Percentiles rank a stretch among this genome's conserved stretches.
These are phyloP conservation scores for Anguilla pacifica DNA, from an alignment of 2,797 vertebrate genomes.

Conservation along the genomic window DNA sequence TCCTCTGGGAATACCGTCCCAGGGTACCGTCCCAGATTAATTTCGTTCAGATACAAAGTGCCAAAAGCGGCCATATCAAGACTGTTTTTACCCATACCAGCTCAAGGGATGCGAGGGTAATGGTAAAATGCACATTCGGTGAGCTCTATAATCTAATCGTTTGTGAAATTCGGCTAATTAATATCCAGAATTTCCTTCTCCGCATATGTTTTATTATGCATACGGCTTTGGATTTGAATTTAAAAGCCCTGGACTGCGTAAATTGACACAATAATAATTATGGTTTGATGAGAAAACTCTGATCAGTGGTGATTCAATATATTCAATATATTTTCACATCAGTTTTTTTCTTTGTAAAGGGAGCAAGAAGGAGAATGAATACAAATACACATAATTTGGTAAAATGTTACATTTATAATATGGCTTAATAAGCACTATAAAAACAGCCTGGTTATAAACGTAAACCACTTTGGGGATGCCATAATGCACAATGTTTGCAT, in stretches of 20 bases:
- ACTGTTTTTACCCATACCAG: not conserved
- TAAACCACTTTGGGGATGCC: not conserved
- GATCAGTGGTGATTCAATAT: not conserved
- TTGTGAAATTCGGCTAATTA: not conserved
- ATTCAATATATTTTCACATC: not conserved
- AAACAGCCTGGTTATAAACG: not conserved
- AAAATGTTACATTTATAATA: not conserved
- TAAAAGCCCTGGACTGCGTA: not conserved
- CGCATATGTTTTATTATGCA: not conserved
- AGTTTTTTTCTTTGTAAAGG: not conserved
- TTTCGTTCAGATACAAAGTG: not conserved
- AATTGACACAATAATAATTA: not conserved
- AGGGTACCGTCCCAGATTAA: not conserved
- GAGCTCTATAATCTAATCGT: not conserved
- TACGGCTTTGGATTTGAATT: not conserved
- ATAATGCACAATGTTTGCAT: not conserved
- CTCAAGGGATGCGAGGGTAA: not conserved
- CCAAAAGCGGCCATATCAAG: not conserved
- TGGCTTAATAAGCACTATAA: not conserved
- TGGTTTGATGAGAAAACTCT: not conserved
- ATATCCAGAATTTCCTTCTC: not conserved
- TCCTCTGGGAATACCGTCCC: not conserved
- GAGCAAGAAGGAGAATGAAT: not conserved
- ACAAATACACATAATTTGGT: not conserved
- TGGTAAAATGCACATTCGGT: not conserved